phyloP scores from a whole-genome alignment of 2,113 vertebrate species.

The Sporophila hypoxantha region DNA sequence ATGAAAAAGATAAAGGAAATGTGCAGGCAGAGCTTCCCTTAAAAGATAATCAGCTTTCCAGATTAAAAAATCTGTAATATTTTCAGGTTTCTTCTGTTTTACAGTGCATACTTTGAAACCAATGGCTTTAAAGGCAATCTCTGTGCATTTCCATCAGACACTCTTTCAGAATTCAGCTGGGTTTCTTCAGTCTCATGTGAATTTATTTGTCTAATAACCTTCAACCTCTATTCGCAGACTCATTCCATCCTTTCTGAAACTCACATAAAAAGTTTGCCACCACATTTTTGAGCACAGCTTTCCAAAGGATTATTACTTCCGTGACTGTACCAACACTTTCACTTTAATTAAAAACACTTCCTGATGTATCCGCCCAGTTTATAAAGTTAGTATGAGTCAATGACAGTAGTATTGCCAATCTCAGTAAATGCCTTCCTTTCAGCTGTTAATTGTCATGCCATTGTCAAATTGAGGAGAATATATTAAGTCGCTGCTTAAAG shows the following conservation, averaged over 20 bases:
- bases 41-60: not conserved
- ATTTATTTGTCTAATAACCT: not conserved
- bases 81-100: not conserved
- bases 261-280: not conserved
- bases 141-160: not conserved
- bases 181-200: not conserved
- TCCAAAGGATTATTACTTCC: not conserved
- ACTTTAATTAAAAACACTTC: not conserved
- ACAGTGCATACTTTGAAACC: not conserved
- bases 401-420: not conserved
- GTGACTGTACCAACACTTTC: not conserved
- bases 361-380: not conserved
- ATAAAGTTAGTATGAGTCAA: not conserved
- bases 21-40: not conserved
- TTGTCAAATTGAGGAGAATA: not conserved
- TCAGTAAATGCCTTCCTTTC: not conserved
- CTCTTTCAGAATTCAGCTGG: not conserved
- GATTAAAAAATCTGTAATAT: not conserved
- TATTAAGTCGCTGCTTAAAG: not conserved
- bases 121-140: not conserved
- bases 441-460: constrained; percentile 12
- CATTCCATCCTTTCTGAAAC: not conserved
- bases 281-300: not conserved
- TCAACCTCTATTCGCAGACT: not conserved
- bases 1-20: not conserved